phyloP scores from a whole-genome alignment of 2,797 vertebrate species.

The Fundulus diaphanus region DNA sequence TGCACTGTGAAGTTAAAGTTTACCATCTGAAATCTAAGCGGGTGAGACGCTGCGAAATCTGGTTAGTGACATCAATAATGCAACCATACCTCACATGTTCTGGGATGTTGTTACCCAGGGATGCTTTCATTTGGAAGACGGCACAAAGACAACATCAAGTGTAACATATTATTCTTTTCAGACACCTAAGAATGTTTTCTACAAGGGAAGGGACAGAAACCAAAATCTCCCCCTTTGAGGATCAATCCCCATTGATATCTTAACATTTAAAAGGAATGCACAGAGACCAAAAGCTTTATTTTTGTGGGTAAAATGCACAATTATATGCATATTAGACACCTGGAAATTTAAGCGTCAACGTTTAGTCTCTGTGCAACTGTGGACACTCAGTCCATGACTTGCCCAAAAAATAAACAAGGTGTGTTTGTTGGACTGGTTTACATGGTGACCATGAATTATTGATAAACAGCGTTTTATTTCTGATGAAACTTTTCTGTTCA shows the following conservation, averaged over 20 bases:
- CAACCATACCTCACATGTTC: slow-evolving; percentile 13
- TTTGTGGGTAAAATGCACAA: slow-evolving; percentile 47
- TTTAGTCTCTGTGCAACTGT: slow-evolving; percentile 42
- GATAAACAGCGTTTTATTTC: background rate
- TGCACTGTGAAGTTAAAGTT: slow-evolving; percentile 11
- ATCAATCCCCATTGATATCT: no score
- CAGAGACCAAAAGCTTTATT: slow-evolving; percentile 28
- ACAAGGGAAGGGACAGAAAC: no score
- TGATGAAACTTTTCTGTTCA: background rate
- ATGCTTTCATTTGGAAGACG: background rate
- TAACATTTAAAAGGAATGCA: background rate
- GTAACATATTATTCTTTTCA: slow-evolving; percentile 46
- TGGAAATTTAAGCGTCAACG: slow-evolving; percentile 53
- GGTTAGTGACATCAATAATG: slow-evolving; percentile 21
- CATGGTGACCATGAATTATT: background rate
- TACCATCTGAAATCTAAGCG: slow-evolving; percentile 16
- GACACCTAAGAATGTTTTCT: slow-evolving; percentile 5
- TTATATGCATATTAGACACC: slow-evolving; percentile 25
- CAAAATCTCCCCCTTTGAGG: no score
- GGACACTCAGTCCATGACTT: slow-evolving; percentile 27
- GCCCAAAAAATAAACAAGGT: background rate
- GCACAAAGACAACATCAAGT: slow-evolving; percentile 32
- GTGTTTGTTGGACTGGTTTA: background rate
- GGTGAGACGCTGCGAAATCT: slow-evolving; percentile 3
- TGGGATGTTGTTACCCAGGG: background rate